Evolutionary conservation across 2,888 invertebrate species (phyloP).

Genomic region (Lysandra bellargus): DNA sequence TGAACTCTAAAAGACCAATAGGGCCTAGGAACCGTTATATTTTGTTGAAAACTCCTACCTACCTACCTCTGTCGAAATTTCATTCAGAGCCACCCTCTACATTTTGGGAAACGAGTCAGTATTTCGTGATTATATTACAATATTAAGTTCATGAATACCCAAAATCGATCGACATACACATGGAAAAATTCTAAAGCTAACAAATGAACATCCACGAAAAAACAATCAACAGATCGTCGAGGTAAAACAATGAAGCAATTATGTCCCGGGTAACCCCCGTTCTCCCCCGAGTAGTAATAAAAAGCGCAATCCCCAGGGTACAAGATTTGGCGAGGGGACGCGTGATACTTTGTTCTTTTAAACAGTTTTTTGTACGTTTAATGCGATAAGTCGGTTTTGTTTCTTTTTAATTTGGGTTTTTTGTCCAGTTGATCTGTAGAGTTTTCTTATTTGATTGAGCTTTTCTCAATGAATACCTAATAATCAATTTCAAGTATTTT

Average conservation of each 20-base stretch:
- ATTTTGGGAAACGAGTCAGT: too few species aligned
- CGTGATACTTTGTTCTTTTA: slow-evolving; percentile 74
- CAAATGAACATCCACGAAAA: slow-evolving; percentile 7
- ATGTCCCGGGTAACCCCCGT: slow-evolving; percentile 43
- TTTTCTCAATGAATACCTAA: too few species aligned
- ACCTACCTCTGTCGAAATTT: too few species aligned
- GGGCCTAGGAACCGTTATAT: too few species aligned
- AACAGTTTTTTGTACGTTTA: slow-evolving; percentile 49
- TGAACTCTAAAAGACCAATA: too few species aligned
- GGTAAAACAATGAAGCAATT: slow-evolving; percentile 28
- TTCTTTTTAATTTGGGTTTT: not conserved
- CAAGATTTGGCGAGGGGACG: slow-evolving; percentile 67
- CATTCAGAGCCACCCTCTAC: too few species aligned
- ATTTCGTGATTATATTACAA: too few species aligned
- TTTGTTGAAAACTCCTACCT: too few species aligned
- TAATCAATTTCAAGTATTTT: too few species aligned
- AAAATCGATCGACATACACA: not conserved
- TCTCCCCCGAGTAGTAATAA: slow-evolving; percentile 47
- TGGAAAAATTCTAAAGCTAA: not conserved
- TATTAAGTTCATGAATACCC: not conserved
- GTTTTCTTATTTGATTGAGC: too few species aligned
- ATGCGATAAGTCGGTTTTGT: slow-evolving; percentile 25
- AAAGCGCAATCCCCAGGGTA: slow-evolving; percentile 61
- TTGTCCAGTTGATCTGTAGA: not conserved
- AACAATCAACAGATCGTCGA: slow-evolving; percentile 44